A percentile compares a stretch with the other conserved stretches of the same genome.
These are phyloP conservation scores for Ormia ochracea DNA, from an alignment of 2,888 invertebrate genomes.

Conservation along the genomic window DNA sequence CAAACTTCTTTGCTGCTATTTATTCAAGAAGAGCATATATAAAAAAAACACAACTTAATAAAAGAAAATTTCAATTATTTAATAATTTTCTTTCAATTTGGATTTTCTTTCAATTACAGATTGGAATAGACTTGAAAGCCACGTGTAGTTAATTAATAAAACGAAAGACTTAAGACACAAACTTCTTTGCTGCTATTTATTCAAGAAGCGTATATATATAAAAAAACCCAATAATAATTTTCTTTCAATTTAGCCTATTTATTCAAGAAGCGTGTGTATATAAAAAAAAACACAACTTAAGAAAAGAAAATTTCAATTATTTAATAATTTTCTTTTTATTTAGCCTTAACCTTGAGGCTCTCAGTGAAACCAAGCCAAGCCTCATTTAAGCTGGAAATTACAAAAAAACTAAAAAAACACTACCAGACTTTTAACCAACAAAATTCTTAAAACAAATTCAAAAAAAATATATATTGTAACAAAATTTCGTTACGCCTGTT, in stretches of 20 bases:
- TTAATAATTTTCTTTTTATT: conserved; percentile 62
- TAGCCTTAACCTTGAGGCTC: conserved; percentile 69
- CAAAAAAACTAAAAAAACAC: conserved; percentile 21
- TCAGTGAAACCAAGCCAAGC: conserved; percentile 57
- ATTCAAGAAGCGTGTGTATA: no score
- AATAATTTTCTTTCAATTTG: conserved; percentile 62
- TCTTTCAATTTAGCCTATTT: background rate
- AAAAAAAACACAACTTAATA: background rate
- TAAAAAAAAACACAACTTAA: background rate
- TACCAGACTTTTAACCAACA: background rate
- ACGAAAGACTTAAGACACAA: conserved; percentile 43
- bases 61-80: conserved; percentile 21
- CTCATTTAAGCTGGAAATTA: conserved; percentile 21
- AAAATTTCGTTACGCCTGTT: conserved; percentile 70
- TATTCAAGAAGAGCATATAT: no score
- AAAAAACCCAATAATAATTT: background rate
- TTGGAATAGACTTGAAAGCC: background rate
- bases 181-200: background rate
- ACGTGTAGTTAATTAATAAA: no score
- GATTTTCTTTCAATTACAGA: conserved; percentile 46
- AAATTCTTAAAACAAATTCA: background rate
- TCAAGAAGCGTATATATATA: no score
- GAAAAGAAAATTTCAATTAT: conserved; percentile 18
- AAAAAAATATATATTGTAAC: conserved; percentile 55
- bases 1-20: background rate